Evolutionary conservation across 2,113 vertebrate species (phyloP).

Genomic region (Platanista minor): DNA sequence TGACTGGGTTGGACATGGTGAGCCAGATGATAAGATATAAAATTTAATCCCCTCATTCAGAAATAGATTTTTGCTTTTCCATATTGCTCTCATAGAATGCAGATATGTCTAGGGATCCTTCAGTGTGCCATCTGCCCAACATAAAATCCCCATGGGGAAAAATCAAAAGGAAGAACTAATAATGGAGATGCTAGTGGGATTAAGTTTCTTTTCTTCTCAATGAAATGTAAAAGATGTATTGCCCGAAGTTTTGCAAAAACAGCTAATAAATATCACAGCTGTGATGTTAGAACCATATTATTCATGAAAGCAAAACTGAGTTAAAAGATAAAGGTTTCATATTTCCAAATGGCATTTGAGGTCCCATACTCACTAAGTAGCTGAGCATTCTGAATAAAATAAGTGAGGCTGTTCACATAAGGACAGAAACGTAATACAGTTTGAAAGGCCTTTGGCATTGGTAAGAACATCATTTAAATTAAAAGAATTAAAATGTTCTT

Average conservation of each 20-base stretch:
- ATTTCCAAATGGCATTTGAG: constrained; percentile 43
- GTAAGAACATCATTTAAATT: background rate
- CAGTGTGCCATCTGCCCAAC: constrained; percentile 1
- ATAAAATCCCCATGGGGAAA: background rate
- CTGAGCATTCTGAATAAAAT: constrained; percentile 3
- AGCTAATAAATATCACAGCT: constrained; percentile 57
- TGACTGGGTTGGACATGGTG: background rate
- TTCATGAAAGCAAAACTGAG: constrained; percentile 49
- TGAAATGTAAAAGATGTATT: constrained; percentile 58
- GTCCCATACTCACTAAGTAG: background rate
- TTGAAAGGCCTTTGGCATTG: background rate
- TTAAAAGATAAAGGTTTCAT: constrained; percentile 53
- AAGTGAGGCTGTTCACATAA: background rate
- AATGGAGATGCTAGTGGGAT: constrained; percentile 61
- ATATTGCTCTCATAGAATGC: background rate
- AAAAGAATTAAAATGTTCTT: constrained; percentile 26
- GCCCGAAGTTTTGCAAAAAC: constrained; percentile 37
- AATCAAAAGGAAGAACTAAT: constrained; percentile 45
- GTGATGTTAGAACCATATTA: constrained; percentile 33
- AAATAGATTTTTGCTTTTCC: constrained; percentile 11
- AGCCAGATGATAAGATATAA: background rate
- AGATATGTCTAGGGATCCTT: background rate
- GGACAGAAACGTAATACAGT: background rate
- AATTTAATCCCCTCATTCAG: background rate
- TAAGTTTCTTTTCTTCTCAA: constrained; percentile 60